Evolutionary conservation across 23 tunicate species (phyloP).

Genomic region (Botrylloides violaceus): DNA sequence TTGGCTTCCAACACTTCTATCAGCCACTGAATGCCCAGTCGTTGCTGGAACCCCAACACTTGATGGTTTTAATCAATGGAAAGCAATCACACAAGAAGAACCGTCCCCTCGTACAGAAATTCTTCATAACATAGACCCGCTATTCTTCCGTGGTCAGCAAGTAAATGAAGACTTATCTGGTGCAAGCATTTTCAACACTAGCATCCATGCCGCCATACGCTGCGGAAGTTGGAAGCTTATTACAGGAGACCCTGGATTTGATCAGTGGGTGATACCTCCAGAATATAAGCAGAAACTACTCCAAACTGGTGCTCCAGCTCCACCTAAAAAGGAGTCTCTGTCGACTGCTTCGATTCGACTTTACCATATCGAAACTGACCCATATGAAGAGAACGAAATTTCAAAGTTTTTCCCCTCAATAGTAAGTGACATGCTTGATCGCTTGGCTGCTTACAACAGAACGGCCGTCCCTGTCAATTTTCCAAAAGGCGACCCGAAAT

Average conservation of each 20-base stretch:
- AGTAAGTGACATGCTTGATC: slow-evolving; percentile 36
- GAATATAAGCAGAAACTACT: slow-evolving; percentile 36
- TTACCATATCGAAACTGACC: slow-evolving; percentile 62
- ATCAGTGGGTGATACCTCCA: slow-evolving; percentile 61
- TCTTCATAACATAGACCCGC: slow-evolving; percentile 66
- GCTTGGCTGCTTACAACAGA: slow-evolving; percentile 47
- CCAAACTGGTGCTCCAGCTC: neutral
- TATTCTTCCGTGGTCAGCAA: slow-evolving; percentile 11
- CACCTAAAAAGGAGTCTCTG: neutral
- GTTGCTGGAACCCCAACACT: slow-evolving; percentile 51
- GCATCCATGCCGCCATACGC: slow-evolving; percentile 73
- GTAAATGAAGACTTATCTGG: neutral
- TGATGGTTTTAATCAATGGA: slow-evolving; percentile 89
- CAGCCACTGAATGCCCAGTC: slow-evolving; percentile 49
- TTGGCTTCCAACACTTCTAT: slow-evolving; percentile 81
- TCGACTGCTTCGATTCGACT: slow-evolving; percentile 27
- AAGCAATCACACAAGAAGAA: slow-evolving; percentile 32
- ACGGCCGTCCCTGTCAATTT: slow-evolving; percentile 72
- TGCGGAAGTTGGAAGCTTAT: slow-evolving; percentile 78
- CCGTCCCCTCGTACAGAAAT: slow-evolving; percentile 37
- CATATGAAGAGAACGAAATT: slow-evolving; percentile 59
- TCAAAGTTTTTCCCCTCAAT: slow-evolving; percentile 56
- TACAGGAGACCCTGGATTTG: slow-evolving; percentile 80
- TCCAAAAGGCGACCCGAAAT: slow-evolving; percentile 50
- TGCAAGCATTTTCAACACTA: slow-evolving; percentile 39